Conservation (phyloP, 2,113 vertebrate genomes). For the Anarrhichthys ocellatus region DNA sequence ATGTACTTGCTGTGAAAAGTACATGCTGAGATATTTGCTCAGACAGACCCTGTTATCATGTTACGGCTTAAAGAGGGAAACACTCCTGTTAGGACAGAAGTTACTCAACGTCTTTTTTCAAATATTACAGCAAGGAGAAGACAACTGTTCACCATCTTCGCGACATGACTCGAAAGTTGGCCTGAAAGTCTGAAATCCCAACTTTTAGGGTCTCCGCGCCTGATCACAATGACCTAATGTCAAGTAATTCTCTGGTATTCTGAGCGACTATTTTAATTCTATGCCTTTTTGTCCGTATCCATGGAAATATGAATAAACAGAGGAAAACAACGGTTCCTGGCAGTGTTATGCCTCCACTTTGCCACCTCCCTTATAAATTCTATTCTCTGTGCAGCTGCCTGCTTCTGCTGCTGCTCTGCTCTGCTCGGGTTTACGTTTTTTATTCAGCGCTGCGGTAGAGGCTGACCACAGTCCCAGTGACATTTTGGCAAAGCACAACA, state of each 20-base stretch:
- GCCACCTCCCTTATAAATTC: conserved; percentile 77
- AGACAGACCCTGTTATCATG: conserved; percentile 42
- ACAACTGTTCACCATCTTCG: background rate
- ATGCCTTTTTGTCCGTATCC: conserved; percentile 70
- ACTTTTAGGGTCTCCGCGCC: conserved; percentile 26
- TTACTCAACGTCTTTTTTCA: conserved; percentile 21
- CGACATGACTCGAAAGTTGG: background rate
- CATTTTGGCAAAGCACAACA: conserved; percentile 67
- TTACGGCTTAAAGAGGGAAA: conserved; percentile 29
- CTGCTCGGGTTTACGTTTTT: conserved; percentile 61
- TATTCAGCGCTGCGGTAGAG: conserved; percentile 65
- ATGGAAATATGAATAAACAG: conserved; percentile 73
- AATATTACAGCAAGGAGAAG: background rate
- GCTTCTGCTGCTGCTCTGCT: conserved; percentile 49
- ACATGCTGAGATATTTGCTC: conserved; percentile 29
- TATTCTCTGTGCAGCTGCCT: conserved; percentile 72
- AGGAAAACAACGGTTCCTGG: conserved; percentile 77
- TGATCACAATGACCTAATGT: conserved; percentile 42
- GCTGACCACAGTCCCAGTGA: conserved; percentile 66
- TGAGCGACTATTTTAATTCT: conserved; percentile 48
- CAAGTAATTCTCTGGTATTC: conserved; percentile 68
- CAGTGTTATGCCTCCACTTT: conserved; percentile 69
- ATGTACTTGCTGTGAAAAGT: conserved; percentile 38
- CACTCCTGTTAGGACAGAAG: conserved; percentile 19
- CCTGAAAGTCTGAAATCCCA: conserved; percentile 17